These are phyloP conservation scores for Hirundo rustica DNA, from an alignment of 2,797 vertebrate genomes.

Conservation along the genomic window DNA sequence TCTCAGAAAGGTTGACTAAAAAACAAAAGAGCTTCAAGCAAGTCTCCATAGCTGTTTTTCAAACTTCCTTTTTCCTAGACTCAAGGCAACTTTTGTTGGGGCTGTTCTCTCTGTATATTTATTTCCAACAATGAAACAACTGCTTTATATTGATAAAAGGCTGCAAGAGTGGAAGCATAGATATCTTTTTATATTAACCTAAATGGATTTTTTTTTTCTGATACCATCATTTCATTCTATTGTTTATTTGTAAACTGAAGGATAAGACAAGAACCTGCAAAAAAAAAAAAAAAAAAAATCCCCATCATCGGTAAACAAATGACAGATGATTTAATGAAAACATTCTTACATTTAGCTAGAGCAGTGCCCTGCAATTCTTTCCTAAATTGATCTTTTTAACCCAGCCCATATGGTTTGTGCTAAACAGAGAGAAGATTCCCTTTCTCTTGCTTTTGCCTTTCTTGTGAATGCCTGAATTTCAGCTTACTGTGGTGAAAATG, in stretches of 20 bases:
- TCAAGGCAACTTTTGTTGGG: neutral
- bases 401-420: fast-evolving
- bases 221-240: neutral
- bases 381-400: neutral
- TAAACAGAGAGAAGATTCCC: neutral
- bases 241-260: neutral
- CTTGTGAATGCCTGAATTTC: neutral
- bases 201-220: neutral
- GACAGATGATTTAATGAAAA: neutral
- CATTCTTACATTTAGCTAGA: neutral
- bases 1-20: neutral
- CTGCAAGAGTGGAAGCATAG: fast-evolving
- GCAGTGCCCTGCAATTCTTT: neutral
- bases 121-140: neutral
- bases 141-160: neutral
- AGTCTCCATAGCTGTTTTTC: neutral
- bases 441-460: neutral
- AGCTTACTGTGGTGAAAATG: neutral
- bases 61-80: neutral
- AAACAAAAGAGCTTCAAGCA: neutral
- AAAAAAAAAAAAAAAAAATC: fast-evolving
- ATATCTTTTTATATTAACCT: neutral
- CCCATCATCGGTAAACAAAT: neutral
- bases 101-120: neutral
- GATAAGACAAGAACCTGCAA: neutral